Base-by-base conservation (phyloP, 2,888 invertebrate genomes). In the Mimumesa dahlbomi region DNA sequence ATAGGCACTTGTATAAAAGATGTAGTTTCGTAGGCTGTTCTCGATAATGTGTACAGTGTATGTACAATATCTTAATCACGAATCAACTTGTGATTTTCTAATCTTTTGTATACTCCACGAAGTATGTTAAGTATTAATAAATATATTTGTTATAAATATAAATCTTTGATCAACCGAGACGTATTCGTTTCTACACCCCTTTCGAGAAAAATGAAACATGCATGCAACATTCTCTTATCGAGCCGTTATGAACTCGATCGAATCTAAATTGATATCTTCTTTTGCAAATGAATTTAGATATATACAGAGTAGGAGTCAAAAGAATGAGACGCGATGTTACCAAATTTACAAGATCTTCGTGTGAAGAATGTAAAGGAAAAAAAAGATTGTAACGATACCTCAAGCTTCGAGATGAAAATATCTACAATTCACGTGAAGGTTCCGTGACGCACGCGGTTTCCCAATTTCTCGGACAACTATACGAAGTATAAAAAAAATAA, bases 401-500 rank as follows among this genome's bases (percentile, higher is more conserved):
- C n/a, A n/a, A n/a, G n/a, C n/a, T n/a, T n/a, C n/a, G n/a, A n/a
- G n/a, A n/a, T n/a, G n/a, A n/a, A n/a, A n/a, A n/a, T n/a, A n/a
- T n/a, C n/a, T n/a, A n/a, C n/a, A n/a, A n/a, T n/a, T n/a, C n/a
- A n/a, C n/a, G n/a, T n/a, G n/a, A n/a, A n/a, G n/a, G n/a, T n/a
- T n/a, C n/a, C n/a, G n/a, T n/a, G n/a, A n/a, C n/a, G n/a, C n/a
- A n/a, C n/a, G n/a, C n/a, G n/a, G n/a, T n/a, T n/a, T n/a, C n/a
- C n/a, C n/a, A n/a, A n/a, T n/a, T n/a, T n/a, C n/a, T n/a, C n/a
- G n/a, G n/a, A n/a, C n/a, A n/a, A n/a, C n/a, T n/a, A n/a, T n/a
- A n/a, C n/a, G n/a, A n/a, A 46, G 22, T 21, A 61, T 18, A 34
- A 49, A 43, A 54, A 67, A 46, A 69, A 64, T 48, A 61, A 74